Conservation (phyloP, 2,888 invertebrate species). For the Yponomeuta plumbellus region DNA sequence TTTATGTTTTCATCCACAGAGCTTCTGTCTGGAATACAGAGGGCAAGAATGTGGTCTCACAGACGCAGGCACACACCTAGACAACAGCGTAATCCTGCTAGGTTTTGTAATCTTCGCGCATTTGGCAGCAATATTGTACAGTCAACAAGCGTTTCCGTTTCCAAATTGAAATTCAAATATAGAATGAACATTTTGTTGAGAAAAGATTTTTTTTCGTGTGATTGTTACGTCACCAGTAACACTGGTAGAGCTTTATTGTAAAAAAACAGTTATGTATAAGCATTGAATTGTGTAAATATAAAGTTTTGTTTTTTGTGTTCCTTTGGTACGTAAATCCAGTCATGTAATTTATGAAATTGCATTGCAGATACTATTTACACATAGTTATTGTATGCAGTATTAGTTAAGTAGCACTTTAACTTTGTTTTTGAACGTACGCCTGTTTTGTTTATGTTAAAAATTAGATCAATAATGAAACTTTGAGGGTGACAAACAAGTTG, state of each 20-base stretch:
- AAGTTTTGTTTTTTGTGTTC: not conserved
- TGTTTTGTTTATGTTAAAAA: not conserved
- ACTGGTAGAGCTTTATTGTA: not conserved
- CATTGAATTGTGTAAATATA: not conserved
- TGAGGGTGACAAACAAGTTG: not conserved
- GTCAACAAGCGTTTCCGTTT: conserved; percentile 31
- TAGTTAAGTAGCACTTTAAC: not conserved
- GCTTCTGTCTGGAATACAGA: conserved; percentile 64
- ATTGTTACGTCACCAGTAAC: not conserved
- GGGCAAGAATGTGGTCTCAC: conserved; percentile 54
- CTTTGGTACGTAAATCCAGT: not conserved
- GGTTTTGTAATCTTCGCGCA: conserved; percentile 38
- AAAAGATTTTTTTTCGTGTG: not conserved
- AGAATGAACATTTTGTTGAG: not conserved
- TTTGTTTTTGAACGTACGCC: not conserved
- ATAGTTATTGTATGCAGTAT: not conserved
- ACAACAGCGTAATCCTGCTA: conserved; percentile 36
- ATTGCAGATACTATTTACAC: not conserved
- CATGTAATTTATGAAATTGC: conserved; percentile 4
- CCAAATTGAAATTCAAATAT: conserved; percentile 10
- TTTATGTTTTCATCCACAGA: conserved; percentile 39
- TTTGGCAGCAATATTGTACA: conserved; percentile 30
- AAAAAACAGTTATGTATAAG: not conserved
- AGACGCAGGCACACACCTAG: conserved; percentile 32
- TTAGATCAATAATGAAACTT: not conserved